Base-by-base conservation (phyloP, 2,113 vertebrate genomes). In the Electrona antarctica region DNA sequence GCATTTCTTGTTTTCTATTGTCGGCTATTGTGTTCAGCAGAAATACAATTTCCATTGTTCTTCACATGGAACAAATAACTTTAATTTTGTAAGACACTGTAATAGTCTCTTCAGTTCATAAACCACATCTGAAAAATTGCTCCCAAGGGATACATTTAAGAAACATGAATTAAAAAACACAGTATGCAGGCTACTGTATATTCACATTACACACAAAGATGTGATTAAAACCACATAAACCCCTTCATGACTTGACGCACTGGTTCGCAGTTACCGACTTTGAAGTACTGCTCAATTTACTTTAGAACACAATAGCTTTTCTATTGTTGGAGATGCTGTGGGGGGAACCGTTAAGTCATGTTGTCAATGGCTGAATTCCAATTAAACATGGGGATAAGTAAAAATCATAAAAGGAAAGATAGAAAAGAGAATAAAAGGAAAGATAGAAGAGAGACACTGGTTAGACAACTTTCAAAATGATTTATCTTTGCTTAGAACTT, bases 41-140 rank as follows among this genome's bases (percentile, higher is more conserved):
- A 73, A 63, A 69, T 69, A 65, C 3, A 72, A 69, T 80, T 64
- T 67, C 33, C 13, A 66, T 58, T 74, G 55, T 61, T 67, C 51
- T 54, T 73, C 21, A 76, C 80, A 77, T 3, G 6, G 13, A 74
- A 51, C 62, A 77, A 82, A 78, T 73, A 21, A 10, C 71, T 67
- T 78, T 78, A 0, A 76, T 29, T 69, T 69, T 21, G 48, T 45
- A 10, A 28, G 45, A 55, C 33, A 66, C 46, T 51, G 50, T 54
- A 58, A 33, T 61, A 56, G 14, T 15, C 28, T n/a, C 21, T n/a
- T 14, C 45, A 50, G 12, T 66, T 45, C 11, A 62, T 29, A 12
- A 62, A 52, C 12, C 46, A 57, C 70, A 15, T 48, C 33, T 62
- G 50, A 62, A 60, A 55, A 62, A 63, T 4, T 8, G 46, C 49